A percentile compares a stretch with the other conserved stretches of the same genome.
Conservation (phyloP, 2,888 invertebrate genomes). For the Limnephilus auricula region DNA sequence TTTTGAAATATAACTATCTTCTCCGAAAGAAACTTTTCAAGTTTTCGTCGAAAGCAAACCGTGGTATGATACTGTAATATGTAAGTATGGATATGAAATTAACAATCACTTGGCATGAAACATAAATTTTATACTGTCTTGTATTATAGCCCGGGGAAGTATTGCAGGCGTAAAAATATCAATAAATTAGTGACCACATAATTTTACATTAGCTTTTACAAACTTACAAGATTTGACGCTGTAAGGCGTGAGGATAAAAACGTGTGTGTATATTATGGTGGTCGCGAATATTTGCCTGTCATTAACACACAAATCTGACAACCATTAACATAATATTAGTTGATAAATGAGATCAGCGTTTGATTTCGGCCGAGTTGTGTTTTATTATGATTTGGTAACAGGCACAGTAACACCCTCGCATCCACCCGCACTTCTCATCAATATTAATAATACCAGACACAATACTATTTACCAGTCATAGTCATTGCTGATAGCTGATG, state of each 20-base stretch:
- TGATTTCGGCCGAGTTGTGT: background rate
- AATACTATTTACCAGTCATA: background rate
- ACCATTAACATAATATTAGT: background rate
- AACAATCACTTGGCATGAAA: too few relatives aligned
- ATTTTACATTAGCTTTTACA: background rate
- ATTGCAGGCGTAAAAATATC: too few relatives aligned
- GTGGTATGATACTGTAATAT: too few relatives aligned
- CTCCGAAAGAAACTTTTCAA: too few relatives aligned
- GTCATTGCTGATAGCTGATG: background rate
- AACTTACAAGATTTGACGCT: background rate
- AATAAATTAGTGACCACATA: background rate
- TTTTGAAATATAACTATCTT: too few relatives aligned
- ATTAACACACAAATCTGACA: background rate
- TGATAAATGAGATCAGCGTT: background rate
- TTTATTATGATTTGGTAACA: background rate
- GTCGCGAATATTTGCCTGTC: background rate
- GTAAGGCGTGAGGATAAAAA: background rate
- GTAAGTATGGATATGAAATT: too few relatives aligned
- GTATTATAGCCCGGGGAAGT: too few relatives aligned
- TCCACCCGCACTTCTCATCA: background rate
- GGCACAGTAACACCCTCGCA: slow-evolving; percentile 1
- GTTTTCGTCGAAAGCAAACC: too few relatives aligned
- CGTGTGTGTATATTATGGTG: background rate
- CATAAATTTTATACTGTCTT: too few relatives aligned
- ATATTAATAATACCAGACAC: background rate